Conservation (phyloP, 2,888 invertebrate genomes). For the Azorinus chamasolen region DNA sequence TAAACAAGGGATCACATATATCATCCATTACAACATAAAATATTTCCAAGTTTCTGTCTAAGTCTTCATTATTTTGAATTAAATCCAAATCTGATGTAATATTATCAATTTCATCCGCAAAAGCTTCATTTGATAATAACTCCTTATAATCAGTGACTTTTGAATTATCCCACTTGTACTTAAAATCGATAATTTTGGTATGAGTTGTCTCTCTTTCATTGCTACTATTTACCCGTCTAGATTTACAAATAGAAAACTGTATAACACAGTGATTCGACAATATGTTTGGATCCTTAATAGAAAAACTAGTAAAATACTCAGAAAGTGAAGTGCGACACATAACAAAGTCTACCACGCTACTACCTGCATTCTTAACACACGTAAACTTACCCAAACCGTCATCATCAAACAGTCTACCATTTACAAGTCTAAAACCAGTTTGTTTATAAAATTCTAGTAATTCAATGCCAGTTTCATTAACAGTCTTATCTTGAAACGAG, state of each 20-base stretch:
- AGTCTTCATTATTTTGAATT: neutral
- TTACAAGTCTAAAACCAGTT: neutral
- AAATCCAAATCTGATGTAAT: neutral
- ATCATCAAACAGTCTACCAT: constrained; percentile 7
- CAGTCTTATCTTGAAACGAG: no score
- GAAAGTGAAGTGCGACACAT: neutral
- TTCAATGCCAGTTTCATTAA: constrained; percentile 3
- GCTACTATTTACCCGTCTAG: neutral
- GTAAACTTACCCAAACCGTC: neutral
- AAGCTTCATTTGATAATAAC: neutral
- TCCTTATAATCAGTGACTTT: no score
- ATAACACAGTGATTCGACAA: constrained; percentile 17
- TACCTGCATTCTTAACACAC: neutral
- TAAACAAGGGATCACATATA: constrained; percentile 8
- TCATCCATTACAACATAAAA: neutral
- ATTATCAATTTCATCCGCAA: neutral
- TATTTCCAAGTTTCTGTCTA: neutral
- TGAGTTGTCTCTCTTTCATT: no score
- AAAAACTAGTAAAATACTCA: constrained; percentile 1
- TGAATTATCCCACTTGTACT: no score
- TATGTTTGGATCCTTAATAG: constrained; percentile 17
- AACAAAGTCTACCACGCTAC: constrained; percentile 8
- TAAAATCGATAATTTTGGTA: no score
- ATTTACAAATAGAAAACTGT: neutral
- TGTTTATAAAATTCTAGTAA: constrained; percentile 15